Evolutionary conservation across 2,113 vertebrate genomes (phyloP).

Genomic region (Macrotis lagotis): DNA sequence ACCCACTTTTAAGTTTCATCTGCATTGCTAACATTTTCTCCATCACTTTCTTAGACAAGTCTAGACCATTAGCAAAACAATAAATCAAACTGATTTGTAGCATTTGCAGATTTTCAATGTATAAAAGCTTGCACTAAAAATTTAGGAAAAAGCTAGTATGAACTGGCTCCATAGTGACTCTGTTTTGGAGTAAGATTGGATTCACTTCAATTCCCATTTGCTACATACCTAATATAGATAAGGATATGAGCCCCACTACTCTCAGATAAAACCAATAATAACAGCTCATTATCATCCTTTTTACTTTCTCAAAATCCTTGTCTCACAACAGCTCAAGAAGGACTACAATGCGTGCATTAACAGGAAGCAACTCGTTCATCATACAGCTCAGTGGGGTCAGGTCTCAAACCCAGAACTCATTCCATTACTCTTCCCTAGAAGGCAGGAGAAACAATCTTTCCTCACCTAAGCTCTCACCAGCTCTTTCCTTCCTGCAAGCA

Average conservation of each 20-base stretch:
- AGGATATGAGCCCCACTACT: background rate
- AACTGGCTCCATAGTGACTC: background rate
- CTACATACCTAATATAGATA: background rate
- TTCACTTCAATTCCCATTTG: background rate
- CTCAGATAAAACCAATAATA: conserved; percentile 26
- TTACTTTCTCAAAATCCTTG: background rate
- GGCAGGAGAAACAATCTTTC: background rate
- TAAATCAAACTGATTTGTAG: background rate
- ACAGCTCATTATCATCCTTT: background rate
- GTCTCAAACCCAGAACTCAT: background rate
- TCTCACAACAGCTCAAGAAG: background rate
- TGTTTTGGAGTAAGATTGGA: background rate
- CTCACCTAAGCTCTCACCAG: background rate
- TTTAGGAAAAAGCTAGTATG: background rate
- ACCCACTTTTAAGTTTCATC: background rate
- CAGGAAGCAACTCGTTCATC: background rate
- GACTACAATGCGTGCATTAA: background rate
- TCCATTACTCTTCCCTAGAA: background rate
- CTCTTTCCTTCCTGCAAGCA: background rate
- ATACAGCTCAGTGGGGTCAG: background rate
- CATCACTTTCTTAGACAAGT: background rate
- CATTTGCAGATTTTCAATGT: background rate
- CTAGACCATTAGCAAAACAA: background rate
- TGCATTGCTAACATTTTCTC: background rate
- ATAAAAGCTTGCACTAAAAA: background rate